Conservation (phyloP, 2,888 invertebrate genomes). For the Neoaliturus tenellus region DNA sequence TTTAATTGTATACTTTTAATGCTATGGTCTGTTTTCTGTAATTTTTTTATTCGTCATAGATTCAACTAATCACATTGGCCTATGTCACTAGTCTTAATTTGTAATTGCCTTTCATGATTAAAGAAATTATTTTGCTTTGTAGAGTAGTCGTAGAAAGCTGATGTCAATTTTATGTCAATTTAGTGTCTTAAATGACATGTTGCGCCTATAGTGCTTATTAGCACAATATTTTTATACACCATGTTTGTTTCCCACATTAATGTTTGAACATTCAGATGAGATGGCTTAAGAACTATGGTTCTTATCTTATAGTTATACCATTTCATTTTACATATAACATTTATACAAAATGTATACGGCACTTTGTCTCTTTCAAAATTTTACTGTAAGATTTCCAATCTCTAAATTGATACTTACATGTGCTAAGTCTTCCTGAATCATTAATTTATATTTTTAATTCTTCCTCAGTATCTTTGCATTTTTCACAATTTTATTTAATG, state of each 20-base stretch:
- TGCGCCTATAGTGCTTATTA: slow-evolving; percentile 19
- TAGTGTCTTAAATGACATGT: neutral
- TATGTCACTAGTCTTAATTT: neutral
- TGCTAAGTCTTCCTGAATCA: neutral
- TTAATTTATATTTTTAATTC: neutral
- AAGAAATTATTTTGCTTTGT: neutral
- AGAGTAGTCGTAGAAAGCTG: no score
- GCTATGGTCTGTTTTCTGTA: neutral
- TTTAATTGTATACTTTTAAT: neutral
- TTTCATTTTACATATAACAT: no score
- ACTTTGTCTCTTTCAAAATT: no score
- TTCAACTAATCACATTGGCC: neutral
- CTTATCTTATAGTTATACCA: no score
- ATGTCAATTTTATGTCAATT: neutral
- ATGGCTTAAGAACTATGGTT: no score
- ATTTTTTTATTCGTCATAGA: neutral
- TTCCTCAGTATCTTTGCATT: neutral
- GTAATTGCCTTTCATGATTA: neutral
- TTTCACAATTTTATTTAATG: neutral
- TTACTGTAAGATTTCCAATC: neutral
- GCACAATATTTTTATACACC: slow-evolving; percentile 8
- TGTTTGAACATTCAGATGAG: neutral
- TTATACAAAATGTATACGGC: no score
- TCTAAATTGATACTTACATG: no score
- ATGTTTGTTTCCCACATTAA: neutral